Conservation (phyloP, 2,888 invertebrate genomes). For the Drosophila subsilvestris region DNA sequence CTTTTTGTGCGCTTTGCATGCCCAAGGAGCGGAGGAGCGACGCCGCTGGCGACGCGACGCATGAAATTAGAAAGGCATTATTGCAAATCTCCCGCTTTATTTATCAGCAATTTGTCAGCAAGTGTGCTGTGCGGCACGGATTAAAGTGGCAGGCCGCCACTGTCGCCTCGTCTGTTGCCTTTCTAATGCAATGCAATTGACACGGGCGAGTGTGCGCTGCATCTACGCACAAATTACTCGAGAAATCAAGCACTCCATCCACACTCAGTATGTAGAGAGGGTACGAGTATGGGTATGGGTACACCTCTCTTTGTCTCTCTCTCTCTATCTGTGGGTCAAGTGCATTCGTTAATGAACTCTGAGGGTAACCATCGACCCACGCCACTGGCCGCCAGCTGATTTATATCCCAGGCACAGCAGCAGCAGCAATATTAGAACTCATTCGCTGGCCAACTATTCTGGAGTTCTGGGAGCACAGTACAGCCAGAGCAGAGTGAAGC, state of each 20-base stretch:
- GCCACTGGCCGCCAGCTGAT: constrained; percentile 8
- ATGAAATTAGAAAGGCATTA: constrained; percentile 79
- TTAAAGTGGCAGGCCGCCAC: constrained; percentile 59
- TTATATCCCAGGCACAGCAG: constrained; percentile 13
- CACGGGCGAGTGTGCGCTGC: constrained; percentile 1
- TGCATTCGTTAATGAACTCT: constrained; percentile 2
- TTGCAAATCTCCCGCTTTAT: constrained; percentile 75
- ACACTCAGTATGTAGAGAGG: not conserved
- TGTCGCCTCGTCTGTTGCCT: constrained; percentile 43
- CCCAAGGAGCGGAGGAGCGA: constrained; percentile 42
- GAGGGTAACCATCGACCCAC: constrained; percentile 2
- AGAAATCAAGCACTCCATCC: constrained; percentile 31
- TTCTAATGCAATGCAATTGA: constrained; percentile 67
- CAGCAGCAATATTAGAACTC: constrained; percentile 15
- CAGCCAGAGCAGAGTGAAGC: no score
- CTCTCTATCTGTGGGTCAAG: not conserved
- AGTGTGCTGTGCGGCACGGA: constrained; percentile 75
- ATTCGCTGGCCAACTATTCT: not conserved
- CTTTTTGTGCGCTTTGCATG: constrained; percentile 72
- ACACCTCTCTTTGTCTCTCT: not conserved
- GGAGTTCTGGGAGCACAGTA: constrained; percentile 27
- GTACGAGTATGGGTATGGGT: no score
- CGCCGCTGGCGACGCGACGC: constrained; percentile 54
- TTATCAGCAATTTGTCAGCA: constrained; percentile 79
- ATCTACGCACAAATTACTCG: constrained; percentile 37